Evolutionary conservation across 1,140 invertebrate genomes (phyloP), one percentile per base, ranked within the genome.

Genomic region (Chymomyza costata): DNA sequence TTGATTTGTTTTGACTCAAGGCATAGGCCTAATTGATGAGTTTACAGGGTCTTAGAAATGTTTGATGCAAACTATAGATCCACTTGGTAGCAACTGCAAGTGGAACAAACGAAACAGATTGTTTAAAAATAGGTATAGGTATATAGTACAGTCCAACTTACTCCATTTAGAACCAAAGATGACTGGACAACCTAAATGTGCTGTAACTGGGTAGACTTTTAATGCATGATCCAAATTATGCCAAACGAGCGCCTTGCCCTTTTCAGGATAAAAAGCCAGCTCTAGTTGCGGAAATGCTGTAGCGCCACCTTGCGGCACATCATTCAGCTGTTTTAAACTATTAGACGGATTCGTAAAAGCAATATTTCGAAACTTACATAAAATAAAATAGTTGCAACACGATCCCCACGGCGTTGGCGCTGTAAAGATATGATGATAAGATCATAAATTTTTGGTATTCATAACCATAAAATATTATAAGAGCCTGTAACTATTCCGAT

Each of bases 81-180:
- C 34, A 45, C 17, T 34, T 34, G 10, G 44, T 21, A 6, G 53
- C 43, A 28, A 31, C 43, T 48, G 32, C 15, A 31, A 13, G 1
- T 6, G 7, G 25, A 16, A 13, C n/a, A n/a, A n/a, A n/a, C n/a
- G n/a, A n/a, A n/a, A 8, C 14, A 7, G 11, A 10, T 11, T 37
- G 2, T 28, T 8, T 2, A 37, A 50, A 39, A n/a, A 3, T 6
- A 28, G 15, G n/a, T 30, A 1, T 19, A 11, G 11, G 2, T 15
- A 10, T 30, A 19, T 1, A 1, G 0, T n/a, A 3, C 11, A 34
- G 25, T 13, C 10, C 25, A 28, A 10, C 34, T 28, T 10, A 44
- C 44, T 43, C 37, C 44, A 50, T n/a, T 60, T 57, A 6, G 18
- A 37, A 2, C 14, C 35, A 15, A 40, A 19, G n/a, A 39, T 16